Evolutionary conservation across 2,113 vertebrate genomes (phyloP), one percentile per base, ranked within the genome.

Genomic region (Lanius collurio): DNA sequence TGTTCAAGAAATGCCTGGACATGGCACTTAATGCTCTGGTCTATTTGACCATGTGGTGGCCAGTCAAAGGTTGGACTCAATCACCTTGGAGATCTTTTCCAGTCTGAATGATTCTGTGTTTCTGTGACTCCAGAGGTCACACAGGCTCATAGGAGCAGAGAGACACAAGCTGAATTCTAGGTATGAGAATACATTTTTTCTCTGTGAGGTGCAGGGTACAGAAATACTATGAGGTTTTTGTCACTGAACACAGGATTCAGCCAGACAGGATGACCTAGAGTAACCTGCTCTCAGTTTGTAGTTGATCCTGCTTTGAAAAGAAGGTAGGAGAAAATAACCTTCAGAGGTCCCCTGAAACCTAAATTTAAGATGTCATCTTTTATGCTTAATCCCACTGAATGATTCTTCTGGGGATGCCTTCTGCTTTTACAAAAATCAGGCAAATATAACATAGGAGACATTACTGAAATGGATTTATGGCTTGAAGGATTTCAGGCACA

Each of bases 11-110:
- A 22, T 41, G 17, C 21, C 30, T 53, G 53, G n/a, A 41, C 28
- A 12, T 26, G 28, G 5, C 9, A 46, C 11, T 81, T 26, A 67
- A 37, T 52, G 12, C 53, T 39, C n/a, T 35, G 28, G 4, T 30
- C 39, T 27, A 19, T 21, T 27, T 53, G 19, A 75, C 41, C 62
- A 62, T 14, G 14, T 18, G 11, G 27, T 73, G 31, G 65, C 21
- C 26, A 26, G 16, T 31, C 21, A 37, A 33, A 75, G 17, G 11
- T 3, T 53, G 16, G 14, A 55, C 30, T 62, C 0, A 0, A 18
- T 31, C 26, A 20, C 42, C 47, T 55, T 0, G 0, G 21, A 47
- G 17, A 35, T 42, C 14, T 69, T 62, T 46, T 49, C 47, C n/a
- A 47, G 15, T 49, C 47, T 62, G 42, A 55, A 42, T 20, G 41